Conservation (phyloP, 2,888 invertebrate genomes). For the Tiliacea aurago region DNA sequence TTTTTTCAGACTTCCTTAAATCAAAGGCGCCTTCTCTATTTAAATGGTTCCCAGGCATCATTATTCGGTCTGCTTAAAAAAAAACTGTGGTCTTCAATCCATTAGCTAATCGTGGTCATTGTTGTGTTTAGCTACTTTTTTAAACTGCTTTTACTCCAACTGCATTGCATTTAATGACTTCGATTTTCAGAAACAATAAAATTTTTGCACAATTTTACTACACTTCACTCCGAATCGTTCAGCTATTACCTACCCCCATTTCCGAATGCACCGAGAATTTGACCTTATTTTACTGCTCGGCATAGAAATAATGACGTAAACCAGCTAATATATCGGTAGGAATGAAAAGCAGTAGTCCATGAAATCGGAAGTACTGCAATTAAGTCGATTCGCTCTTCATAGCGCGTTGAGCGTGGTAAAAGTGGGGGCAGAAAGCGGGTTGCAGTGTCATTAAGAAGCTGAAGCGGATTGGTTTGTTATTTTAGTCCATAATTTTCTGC, state of each 20-base stretch:
- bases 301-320: conserved; percentile 47
- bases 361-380: conserved; percentile 78
- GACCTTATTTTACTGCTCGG: conserved; percentile 38
- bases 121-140: background rate
- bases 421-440: conserved; percentile 60
- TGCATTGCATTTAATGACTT: conserved; percentile 2
- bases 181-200: conserved; percentile 8
- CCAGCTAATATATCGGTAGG: conserved; percentile 59
- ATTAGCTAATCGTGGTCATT: background rate
- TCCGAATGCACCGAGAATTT: conserved; percentile 13
- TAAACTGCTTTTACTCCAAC: background rate
- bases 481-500: background rate
- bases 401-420: conserved; percentile 72
- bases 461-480: conserved; percentile 33
- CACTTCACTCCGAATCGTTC: conserved; percentile 19
- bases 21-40: background rate
- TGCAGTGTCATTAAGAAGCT: conserved; percentile 22
- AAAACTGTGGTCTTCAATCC: background rate
- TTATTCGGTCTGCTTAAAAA: background rate
- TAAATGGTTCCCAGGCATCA: background rate
- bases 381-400: conserved; percentile 78
- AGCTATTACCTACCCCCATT: conserved; percentile 8
- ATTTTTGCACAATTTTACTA: background rate
- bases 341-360: conserved; percentile 66
- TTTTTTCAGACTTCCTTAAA: background rate